These are phyloP conservation scores for Varanus komodoensis DNA, from an alignment of 2,113 vertebrate genomes.

Conservation along the genomic window DNA sequence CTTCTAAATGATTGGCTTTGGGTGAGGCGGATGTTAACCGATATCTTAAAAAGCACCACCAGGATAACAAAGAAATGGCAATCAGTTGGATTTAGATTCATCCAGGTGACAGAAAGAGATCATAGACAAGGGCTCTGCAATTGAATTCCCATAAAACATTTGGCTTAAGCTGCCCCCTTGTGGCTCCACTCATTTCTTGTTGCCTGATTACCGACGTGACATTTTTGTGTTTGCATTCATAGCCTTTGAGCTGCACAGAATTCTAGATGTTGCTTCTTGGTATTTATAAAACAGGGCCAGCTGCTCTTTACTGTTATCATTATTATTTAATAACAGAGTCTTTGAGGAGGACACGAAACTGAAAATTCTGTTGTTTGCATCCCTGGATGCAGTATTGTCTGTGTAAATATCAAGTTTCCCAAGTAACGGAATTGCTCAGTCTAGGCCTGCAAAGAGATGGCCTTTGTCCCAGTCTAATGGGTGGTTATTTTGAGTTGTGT, in stretches of 20 bases:
- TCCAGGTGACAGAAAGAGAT: not conserved
- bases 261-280: fast-evolving
- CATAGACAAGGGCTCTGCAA: too few relatives aligned
- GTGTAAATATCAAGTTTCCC: fast-evolving
- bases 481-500: not conserved
- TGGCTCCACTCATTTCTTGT: fast-evolving
- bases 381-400: fast-evolving
- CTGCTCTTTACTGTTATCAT: not conserved
- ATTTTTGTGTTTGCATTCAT: fast-evolving
- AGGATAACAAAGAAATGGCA: conserved; percentile 14
- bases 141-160: fast-evolving
- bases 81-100: conserved; percentile 19
- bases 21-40: not conserved
- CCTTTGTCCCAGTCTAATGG: not conserved
- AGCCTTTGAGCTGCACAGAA: fast-evolving
- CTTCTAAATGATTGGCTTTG: fast-evolving
- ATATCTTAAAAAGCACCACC: not conserved
- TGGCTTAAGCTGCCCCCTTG: conserved; percentile 40
- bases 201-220: fast-evolving
- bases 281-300: fast-evolving
- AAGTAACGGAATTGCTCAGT: fast-evolving
- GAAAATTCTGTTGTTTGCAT: not conserved
- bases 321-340: not conserved
- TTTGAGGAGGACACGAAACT: fast-evolving
- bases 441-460: not conserved